phyloP scores from a whole-genome alignment of 2,113 vertebrate genomes.

The Saccopteryx leptura region DNA sequence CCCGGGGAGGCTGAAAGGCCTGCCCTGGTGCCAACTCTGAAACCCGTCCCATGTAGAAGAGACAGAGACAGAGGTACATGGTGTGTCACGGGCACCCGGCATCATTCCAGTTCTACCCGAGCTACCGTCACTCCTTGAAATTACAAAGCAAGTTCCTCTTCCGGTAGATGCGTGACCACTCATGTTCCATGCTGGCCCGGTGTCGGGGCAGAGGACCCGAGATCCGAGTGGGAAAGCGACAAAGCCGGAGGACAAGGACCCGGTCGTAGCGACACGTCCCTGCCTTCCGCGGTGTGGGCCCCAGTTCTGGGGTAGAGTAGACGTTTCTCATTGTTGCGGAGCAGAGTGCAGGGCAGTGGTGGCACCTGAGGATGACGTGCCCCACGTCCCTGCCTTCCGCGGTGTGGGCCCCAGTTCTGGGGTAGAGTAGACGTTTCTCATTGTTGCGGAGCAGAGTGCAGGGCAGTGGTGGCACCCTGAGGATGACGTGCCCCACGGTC shows the following conservation, averaged over 20 bases:
- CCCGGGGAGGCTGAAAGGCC: constrained; percentile 55
- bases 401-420: background rate
- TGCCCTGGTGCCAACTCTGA: background rate
- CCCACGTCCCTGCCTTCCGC: background rate
- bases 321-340: background rate
- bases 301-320: background rate
- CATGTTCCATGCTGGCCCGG: background rate
- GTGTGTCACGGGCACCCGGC: background rate
- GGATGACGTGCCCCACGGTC: background rate
- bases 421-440: background rate
- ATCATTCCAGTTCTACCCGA: background rate
- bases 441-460: background rate
- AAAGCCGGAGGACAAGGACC: background rate
- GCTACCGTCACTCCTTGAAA: background rate
- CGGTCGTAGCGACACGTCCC: rapidly evolving
- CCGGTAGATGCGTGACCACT: constrained; percentile 5
- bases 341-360: background rate
- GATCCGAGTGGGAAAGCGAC: background rate
- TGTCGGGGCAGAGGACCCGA: background rate
- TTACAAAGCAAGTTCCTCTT: background rate
- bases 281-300: background rate
- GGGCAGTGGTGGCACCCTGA: background rate
- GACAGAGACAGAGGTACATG: background rate
- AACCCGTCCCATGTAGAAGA: background rate
- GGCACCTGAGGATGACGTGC: background rate